Evolutionary conservation across 2,888 invertebrate genomes (phyloP).

Genomic region (Drosophila pseudotakahashii): DNA sequence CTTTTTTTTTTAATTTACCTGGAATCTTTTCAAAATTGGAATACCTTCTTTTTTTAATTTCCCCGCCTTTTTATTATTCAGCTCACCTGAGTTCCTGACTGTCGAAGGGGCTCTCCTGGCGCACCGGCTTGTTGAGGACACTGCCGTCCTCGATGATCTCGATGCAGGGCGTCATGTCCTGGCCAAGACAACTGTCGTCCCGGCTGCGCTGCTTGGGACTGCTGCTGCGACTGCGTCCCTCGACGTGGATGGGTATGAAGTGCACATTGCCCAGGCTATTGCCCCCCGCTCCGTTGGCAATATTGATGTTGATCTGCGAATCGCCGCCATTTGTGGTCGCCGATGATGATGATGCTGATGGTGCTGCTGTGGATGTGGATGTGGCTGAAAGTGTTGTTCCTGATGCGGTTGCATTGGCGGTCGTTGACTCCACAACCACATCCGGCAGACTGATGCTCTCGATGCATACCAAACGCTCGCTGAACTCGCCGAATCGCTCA

Average conservation of each 20-base stretch:
- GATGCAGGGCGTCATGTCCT: constrained; percentile 67
- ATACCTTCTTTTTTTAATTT: too few species aligned
- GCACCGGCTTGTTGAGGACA: constrained; percentile 48
- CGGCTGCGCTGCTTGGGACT: constrained; percentile 75
- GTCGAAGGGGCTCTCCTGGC: constrained; percentile 46
- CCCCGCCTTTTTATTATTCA: background rate
- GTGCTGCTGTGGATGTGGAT: constrained; percentile 37
- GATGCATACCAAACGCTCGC: constrained; percentile 82
- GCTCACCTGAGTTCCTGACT: constrained; percentile 65
- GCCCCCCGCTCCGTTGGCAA: constrained; percentile 79
- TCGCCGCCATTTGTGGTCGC: constrained; percentile 46
- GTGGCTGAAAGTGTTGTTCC: constrained; percentile 30
- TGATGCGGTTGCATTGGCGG: constrained; percentile 47
- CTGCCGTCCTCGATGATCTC: constrained; percentile 81
- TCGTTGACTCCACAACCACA: constrained; percentile 84
- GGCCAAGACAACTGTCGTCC: constrained; percentile 80
- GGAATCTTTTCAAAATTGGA: too few species aligned
- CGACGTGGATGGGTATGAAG: constrained; percentile 82
- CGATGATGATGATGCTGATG: constrained; percentile 28
- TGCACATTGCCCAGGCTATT: constrained; percentile 82
- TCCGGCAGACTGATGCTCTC: constrained; percentile 84
- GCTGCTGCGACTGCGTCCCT: constrained; percentile 72
- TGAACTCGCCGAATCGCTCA: constrained; percentile 53
- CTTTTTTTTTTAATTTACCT: too few species aligned
- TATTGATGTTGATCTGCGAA: constrained; percentile 83